A percentile compares a stretch with the other conserved stretches of the same genome.
Conservation (phyloP, 1,140 invertebrate genomes). For the Periplaneta americana region DNA sequence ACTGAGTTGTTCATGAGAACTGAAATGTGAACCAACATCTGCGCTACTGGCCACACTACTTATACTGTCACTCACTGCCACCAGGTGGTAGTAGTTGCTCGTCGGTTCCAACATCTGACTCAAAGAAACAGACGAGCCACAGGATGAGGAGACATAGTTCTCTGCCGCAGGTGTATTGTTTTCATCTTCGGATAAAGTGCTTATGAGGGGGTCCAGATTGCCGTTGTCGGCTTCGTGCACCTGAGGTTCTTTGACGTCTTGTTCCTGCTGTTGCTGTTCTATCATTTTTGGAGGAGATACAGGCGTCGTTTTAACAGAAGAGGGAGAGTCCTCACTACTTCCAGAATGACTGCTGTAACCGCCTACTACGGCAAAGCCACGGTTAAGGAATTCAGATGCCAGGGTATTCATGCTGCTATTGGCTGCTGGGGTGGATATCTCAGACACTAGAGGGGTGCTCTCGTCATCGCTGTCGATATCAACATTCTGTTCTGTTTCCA, state of each 20-base stretch:
- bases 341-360: slow-evolving; percentile 12
- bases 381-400: slow-evolving; percentile 13
- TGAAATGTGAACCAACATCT: background rate
- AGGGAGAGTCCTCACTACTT: slow-evolving; percentile 23
- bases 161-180: background rate
- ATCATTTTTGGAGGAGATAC: slow-evolving; percentile 4
- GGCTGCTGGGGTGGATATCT: slow-evolving; percentile 35
- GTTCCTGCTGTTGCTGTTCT: background rate
- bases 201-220: background rate
- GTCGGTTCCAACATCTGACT: slow-evolving; percentile 14
- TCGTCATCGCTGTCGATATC: slow-evolving; percentile 50
- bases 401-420: background rate
- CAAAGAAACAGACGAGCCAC: slow-evolving; percentile 18
- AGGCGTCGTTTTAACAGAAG: slow-evolving; percentile 16
- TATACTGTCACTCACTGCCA: slow-evolving; percentile 11
- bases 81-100: slow-evolving; percentile 16
- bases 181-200: background rate
- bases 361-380: slow-evolving; percentile 7
- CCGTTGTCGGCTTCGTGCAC: background rate
- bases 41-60: slow-evolving; percentile 1
- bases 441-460: slow-evolving; percentile 52
- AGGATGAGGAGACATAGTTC: slow-evolving; percentile 7
- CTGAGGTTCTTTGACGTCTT: background rate
- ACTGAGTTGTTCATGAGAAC: background rate
- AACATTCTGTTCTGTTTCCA: slow-evolving; percentile 21